Percentiles rank a stretch among this genome's conserved stretches.
Evolutionary conservation across 2,113 vertebrate species (phyloP).

Genomic region (Pachyramphus minor): DNA sequence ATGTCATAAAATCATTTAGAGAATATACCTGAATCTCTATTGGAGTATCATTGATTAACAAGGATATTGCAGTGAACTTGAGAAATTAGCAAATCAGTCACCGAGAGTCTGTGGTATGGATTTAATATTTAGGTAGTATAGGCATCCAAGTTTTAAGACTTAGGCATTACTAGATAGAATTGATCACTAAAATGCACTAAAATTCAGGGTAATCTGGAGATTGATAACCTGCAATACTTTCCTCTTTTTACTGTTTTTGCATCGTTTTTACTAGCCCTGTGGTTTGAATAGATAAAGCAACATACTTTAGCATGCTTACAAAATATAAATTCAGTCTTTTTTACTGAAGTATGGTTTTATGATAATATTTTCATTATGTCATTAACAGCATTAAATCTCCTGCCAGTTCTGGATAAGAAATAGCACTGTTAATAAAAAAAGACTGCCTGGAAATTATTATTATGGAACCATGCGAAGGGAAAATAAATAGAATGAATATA

Average conservation of each 20-base stretch:
- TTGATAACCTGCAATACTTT: background rate
- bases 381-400: background rate
- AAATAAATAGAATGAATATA: background rate
- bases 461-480: background rate
- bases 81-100: background rate
- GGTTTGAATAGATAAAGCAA: background rate
- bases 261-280: background rate
- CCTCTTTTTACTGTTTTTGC: background rate
- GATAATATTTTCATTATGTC: background rate
- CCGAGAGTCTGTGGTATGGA: background rate
- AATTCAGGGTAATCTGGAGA: background rate
- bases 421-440: background rate
- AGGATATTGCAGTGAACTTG: background rate
- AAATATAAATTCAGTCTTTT: background rate
- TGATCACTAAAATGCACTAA: background rate
- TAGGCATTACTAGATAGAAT: background rate
- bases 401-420: background rate
- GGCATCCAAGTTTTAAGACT: background rate
- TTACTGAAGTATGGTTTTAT: background rate
- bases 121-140: background rate
- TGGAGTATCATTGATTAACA: background rate
- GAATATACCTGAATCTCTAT: background rate
- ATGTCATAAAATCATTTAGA: background rate
- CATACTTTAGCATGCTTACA: background rate
- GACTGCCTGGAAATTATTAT: background rate